Percentiles rank a stretch among this genome's conserved stretches.
Conservation (phyloP, 2,113 vertebrate species). For the Hassar affinis region DNA sequence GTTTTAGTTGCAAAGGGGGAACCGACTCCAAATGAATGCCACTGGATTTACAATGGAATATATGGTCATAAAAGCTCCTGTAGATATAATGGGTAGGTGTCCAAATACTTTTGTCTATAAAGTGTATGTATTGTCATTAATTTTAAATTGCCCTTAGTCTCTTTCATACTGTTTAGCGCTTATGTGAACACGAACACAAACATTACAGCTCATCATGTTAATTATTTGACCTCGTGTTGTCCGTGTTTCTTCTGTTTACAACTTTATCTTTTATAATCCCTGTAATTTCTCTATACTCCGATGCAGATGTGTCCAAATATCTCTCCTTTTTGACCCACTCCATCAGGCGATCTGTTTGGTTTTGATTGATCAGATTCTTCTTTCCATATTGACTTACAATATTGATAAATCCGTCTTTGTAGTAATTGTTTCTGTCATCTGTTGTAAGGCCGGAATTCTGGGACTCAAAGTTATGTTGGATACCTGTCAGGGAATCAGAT, state of each 20-base stretch:
- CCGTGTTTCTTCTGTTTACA: neutral
- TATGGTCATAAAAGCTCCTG: too few species aligned
- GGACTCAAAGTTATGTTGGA: neutral
- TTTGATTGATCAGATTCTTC: neutral
- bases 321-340: neutral
- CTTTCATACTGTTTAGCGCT: too few species aligned
- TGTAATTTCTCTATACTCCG: neutral
- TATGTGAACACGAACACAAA: too few species aligned
- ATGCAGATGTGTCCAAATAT: neutral
- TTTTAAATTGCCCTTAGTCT: too few species aligned
- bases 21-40: too few species aligned
- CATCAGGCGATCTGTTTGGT: neutral
- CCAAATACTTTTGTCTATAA: too few species aligned
- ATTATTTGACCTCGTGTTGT: neutral
- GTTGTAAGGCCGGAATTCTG: neutral
- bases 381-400: neutral
- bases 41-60: too few species aligned
- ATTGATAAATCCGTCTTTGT: neutral
- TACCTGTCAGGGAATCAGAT: neutral
- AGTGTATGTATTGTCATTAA: too few species aligned
- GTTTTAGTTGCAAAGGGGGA: too few species aligned
- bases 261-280: neutral
- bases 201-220: neutral
- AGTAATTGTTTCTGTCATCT: neutral
- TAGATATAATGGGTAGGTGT: too few species aligned